Evolutionary conservation across 2,797 vertebrate species (phyloP), one percentile per base, ranked within the genome.

Genomic region (Ceryle rudis): DNA sequence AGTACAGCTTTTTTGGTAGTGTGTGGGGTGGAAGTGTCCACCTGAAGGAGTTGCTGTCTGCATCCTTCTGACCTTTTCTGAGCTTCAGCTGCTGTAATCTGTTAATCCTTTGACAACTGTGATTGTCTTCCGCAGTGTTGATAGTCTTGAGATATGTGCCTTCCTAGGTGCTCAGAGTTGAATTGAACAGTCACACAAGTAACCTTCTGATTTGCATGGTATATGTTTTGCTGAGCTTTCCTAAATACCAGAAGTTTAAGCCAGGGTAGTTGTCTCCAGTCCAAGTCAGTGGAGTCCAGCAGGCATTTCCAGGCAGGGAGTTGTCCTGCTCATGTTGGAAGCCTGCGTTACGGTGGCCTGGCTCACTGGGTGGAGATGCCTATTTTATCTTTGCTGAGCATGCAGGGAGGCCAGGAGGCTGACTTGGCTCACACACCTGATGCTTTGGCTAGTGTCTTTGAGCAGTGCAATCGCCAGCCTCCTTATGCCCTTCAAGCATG

Each of bases 61-160:
- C 19, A 12, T 81, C 42, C 22, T 7, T 75, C 11, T 74, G 37
- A 64, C 67, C 17, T 39, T 91, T 46, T 21, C 2, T 25, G 47
- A 47, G 14, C 20, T 62, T 64, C 16, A 26, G 0, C 26, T 78
- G 28, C 69, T 4, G 2, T 61, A 58, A 12, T 46, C 51, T 89
- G 14, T 49, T 82, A 55, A 31, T 72, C 35, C 49, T 61, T 33
- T 55, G 67, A 10, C 47, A 58, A 3, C n/a, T 21, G 23, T 12
- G 11, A 23, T 69, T 71, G 58, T 72, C 33, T 86, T 82, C 23
- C 10, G 12, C 22, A 15, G 39, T 0, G 1, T n/a, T 84, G 1
- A 0, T 0, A 6, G 16, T 70, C 21, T 54, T 55, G 42, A 33
- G 25, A 15, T 14, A 1, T 10, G 10, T 3, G 4, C 62, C 55